Evolutionary conservation across 2,113 vertebrate genomes (phyloP).

Genomic region (Monarcha castaneiventris): DNA sequence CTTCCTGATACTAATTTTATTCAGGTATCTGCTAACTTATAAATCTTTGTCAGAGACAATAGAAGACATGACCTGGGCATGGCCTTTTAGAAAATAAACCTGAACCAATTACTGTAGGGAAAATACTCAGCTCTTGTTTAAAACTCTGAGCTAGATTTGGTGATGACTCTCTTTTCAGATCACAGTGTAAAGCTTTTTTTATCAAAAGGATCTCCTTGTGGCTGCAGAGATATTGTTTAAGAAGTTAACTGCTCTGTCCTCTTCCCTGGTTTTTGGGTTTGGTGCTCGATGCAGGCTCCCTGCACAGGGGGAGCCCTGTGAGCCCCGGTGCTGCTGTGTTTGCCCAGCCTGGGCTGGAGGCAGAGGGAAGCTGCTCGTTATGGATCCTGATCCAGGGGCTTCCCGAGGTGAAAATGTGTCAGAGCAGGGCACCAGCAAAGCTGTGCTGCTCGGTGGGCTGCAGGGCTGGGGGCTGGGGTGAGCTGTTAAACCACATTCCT

Average conservation of each 20-base stretch:
- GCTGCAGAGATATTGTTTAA: background rate
- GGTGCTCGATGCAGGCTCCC: background rate
- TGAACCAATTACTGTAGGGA: background rate
- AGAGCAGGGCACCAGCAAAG: background rate
- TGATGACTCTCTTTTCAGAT: background rate
- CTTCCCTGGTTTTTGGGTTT: background rate
- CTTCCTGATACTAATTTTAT: background rate
- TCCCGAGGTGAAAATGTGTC: background rate
- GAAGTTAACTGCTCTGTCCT: background rate
- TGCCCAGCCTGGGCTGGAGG: background rate
- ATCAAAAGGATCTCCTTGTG: background rate
- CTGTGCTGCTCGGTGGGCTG: accelerated
- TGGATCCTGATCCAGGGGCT: background rate
- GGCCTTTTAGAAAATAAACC: background rate
- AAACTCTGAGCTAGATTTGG: background rate
- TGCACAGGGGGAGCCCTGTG: background rate
- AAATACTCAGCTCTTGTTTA: background rate
- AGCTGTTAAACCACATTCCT: background rate
- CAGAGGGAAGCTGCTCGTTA: background rate
- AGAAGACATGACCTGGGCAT: background rate
- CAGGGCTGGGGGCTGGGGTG: background rate
- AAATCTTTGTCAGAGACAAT: background rate
- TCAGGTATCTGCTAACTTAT: background rate
- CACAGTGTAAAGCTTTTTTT: background rate
- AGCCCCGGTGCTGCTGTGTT: background rate